These are phyloP conservation scores for Enteromius unitaeniatus DNA, from an alignment of 2,797 vertebrate species.

Conservation along the genomic window DNA sequence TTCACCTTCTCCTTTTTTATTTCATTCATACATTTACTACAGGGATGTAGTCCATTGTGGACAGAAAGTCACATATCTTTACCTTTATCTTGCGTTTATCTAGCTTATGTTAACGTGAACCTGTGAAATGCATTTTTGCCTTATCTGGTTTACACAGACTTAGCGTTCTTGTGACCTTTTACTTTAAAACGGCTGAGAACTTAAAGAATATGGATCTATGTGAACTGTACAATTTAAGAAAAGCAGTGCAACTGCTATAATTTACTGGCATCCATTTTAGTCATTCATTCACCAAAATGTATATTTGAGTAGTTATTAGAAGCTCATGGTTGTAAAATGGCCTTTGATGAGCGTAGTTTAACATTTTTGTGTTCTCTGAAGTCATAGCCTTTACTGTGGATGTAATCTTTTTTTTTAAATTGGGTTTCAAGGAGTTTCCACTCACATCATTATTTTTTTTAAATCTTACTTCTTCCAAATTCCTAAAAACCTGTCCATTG, in stretches of 20 bases:
- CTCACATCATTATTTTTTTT: slow-evolving; percentile 5
- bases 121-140: neutral
- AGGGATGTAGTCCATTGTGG: neutral
- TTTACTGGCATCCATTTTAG: neutral
- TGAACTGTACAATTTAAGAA: no score
- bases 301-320: neutral
- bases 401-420: neutral
- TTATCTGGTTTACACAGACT: neutral
- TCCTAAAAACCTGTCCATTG: slow-evolving; percentile 17
- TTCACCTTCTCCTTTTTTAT: no score
- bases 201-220: neutral
- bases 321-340: neutral
- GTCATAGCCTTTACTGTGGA: no score
- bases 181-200: neutral
- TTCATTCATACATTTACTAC: neutral
- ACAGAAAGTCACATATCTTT: neutral
- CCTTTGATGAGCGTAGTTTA: neutral
- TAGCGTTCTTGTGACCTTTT: neutral
- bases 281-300: neutral
- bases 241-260: neutral
- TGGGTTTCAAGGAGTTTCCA: neutral
- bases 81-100: neutral
- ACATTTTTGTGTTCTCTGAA: neutral
- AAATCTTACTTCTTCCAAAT: neutral
- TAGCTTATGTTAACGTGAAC: neutral